Evolutionary conservation across 1,140 invertebrate genomes (phyloP).

Genomic region (Lycorma delicatula): DNA sequence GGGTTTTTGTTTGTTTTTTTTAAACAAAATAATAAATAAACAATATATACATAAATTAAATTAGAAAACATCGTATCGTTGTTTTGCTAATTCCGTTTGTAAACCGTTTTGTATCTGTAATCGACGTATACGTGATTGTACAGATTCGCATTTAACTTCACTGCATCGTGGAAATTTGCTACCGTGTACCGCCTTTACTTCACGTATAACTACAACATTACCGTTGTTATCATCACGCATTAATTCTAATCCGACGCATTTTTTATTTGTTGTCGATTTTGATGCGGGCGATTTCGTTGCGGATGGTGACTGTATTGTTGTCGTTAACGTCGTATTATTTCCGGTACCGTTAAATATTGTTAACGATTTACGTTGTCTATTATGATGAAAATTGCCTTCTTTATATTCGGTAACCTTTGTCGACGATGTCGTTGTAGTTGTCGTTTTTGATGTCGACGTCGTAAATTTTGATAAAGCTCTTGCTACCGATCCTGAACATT

Average conservation of each 20-base stretch:
- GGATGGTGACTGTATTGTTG: conserved; percentile 9
- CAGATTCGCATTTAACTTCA: conserved; percentile 46
- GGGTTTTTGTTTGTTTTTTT: too few species aligned
- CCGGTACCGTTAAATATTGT: conserved; percentile 21
- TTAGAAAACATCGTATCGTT: conserved; percentile 16
- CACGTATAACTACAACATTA: conserved; percentile 46
- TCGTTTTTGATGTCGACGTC: conserved; percentile 41
- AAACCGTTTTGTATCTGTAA: conserved; percentile 39
- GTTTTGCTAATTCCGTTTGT: conserved; percentile 13
- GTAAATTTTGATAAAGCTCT: conserved; percentile 43
- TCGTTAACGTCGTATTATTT: conserved; percentile 4
- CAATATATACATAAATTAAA: too few species aligned
- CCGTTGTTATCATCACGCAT: conserved; percentile 32
- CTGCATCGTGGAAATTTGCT: conserved; percentile 44
- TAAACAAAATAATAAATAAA: too few species aligned
- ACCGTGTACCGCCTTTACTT: conserved; percentile 41
- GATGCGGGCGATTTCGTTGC: too few species aligned
- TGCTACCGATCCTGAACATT: conserved; percentile 42
- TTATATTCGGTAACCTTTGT: conserved; percentile 34
- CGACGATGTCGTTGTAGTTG: conserved; percentile 41
- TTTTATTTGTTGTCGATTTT: conserved; percentile 12
- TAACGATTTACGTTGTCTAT: conserved; percentile 15
- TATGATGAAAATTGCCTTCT: conserved; percentile 31
- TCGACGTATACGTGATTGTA: conserved; percentile 43
- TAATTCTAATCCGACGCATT: conserved; percentile 25